phyloP scores from a whole-genome alignment of 64 coral and sea anemone species.

The Platygyra sinensis region DNA sequence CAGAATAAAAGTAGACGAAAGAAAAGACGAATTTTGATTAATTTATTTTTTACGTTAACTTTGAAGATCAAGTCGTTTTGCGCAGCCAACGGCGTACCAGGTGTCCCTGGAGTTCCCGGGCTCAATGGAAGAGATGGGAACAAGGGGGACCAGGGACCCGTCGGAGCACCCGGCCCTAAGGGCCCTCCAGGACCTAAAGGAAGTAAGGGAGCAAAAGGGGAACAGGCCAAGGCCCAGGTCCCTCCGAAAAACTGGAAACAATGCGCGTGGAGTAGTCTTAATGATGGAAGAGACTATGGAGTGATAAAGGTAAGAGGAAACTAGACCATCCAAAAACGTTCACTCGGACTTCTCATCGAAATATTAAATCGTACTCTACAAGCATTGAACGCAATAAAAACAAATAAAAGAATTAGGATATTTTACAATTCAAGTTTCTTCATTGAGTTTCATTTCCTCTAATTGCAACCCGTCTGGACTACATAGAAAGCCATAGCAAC shows the following conservation, averaged over 20 bases:
- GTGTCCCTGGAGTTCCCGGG: background rate
- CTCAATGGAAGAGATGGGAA: background rate
- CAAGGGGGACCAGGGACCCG: background rate
- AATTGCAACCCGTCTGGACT: no score
- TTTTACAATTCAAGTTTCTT: no score
- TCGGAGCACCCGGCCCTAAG: background rate
- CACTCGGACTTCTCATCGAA: no score
- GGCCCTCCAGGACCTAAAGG: background rate
- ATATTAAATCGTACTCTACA: no score
- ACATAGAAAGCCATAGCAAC: no score
- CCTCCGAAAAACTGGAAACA: slow-evolving; percentile 19
- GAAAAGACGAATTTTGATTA: no score
- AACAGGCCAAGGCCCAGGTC: background rate
- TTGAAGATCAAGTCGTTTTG: no score
- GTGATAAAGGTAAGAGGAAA: slow-evolving; percentile 22
- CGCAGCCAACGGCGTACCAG: slow-evolving; percentile 2
- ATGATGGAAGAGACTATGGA: slow-evolving; percentile 9
- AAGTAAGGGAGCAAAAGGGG: background rate
- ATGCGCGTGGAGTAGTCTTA: slow-evolving; percentile 11
- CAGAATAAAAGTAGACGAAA: no score
- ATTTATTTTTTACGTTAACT: no score
- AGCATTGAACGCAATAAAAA: no score
- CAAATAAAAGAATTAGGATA: no score
- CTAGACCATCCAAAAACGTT: background rate
- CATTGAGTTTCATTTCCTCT: no score